A percentile compares a stretch with the other conserved stretches of the same genome.
Conservation (phyloP, 2,888 invertebrate genomes). For the Plebejus anna region DNA sequence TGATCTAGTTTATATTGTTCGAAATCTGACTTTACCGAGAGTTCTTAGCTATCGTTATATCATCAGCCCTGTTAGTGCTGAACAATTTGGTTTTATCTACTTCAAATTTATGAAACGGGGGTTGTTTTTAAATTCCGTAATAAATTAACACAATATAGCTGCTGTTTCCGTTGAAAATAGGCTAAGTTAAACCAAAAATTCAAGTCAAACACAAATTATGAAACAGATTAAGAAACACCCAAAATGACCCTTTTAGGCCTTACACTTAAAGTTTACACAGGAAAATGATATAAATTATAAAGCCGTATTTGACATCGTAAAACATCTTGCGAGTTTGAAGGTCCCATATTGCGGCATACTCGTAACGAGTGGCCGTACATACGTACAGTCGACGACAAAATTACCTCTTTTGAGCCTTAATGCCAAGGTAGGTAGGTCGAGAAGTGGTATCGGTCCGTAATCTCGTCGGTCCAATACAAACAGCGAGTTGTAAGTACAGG, state of each 20-base stretch:
- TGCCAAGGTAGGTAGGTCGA: background rate
- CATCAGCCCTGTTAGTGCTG: no score
- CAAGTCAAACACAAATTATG: no score
- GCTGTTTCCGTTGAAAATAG: no score
- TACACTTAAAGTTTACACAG: background rate
- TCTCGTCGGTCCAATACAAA: constrained; percentile 21
- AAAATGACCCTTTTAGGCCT: background rate
- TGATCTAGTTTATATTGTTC: no score
- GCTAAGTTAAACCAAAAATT: no score
- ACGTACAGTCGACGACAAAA: background rate
- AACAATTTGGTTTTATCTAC: no score
- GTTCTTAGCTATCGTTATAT: no score
- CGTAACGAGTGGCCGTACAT: background rate
- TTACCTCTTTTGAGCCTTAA: background rate
- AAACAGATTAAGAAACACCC: no score
- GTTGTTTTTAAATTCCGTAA: no score
- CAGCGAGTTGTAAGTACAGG: constrained; percentile 7
- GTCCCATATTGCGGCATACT: background rate
- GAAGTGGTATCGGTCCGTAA: background rate
- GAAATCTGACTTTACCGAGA: no score
- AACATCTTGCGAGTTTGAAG: constrained; percentile 9
- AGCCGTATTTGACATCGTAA: background rate
- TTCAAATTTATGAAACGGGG: no score
- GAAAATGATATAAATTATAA: background rate
- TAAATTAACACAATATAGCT: no score